phyloP scores from a whole-genome alignment of 2,888 invertebrate genomes.

The Apodemia zela region DNA sequence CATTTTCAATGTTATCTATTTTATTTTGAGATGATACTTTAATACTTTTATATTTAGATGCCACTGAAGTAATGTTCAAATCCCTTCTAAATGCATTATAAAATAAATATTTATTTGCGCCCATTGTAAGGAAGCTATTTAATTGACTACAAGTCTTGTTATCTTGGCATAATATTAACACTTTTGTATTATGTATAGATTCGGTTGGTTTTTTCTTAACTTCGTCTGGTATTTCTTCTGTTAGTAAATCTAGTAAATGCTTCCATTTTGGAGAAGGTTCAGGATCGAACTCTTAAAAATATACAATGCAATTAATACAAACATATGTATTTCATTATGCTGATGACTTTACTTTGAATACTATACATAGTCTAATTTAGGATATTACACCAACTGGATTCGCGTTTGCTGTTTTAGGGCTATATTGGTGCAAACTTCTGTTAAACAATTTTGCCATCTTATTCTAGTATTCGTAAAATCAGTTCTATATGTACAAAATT shows the following conservation, averaged over 20 bases:
- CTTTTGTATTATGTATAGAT: constrained; percentile 78
- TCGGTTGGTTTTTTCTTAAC: constrained; percentile 72
- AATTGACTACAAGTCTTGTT: constrained; percentile 90
- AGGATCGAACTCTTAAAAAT: constrained; percentile 52
- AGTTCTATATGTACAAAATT: too few relatives aligned
- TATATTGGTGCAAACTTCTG: too few relatives aligned
- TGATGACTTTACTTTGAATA: too few relatives aligned
- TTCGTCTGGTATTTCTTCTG: constrained; percentile 90
- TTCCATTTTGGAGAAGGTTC: constrained; percentile 96
- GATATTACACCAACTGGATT: too few relatives aligned
- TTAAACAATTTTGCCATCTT: too few relatives aligned
- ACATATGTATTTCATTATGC: too few relatives aligned
- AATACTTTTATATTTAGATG: constrained; percentile 68
- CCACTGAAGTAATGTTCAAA: constrained; percentile 77
- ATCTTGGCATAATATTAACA: constrained; percentile 91
- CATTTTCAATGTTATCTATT: constrained; percentile 36
- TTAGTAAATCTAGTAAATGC: constrained; percentile 88
- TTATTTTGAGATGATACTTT: constrained; percentile 36
- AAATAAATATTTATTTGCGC: constrained; percentile 83
- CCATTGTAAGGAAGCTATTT: constrained; percentile 84
- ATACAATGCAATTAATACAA: too few relatives aligned
- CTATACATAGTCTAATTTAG: too few relatives aligned
- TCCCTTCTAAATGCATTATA: constrained; percentile 82
- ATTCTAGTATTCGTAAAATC: too few relatives aligned
- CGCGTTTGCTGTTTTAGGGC: too few relatives aligned